Base-by-base conservation (phyloP, 2,797 vertebrate species). In the Hippopotamyrus pictus region DNA sequence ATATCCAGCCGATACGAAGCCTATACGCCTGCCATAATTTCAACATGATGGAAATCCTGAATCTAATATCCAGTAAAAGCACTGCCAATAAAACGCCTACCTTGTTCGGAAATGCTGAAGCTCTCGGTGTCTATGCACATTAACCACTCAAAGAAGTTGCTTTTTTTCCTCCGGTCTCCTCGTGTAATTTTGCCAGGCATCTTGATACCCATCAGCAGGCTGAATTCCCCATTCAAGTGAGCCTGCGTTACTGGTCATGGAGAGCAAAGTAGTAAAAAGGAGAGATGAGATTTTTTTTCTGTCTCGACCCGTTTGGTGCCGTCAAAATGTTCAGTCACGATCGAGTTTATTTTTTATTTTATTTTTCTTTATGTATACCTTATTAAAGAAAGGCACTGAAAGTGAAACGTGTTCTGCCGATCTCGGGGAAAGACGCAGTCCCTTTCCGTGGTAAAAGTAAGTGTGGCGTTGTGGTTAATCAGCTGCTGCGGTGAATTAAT, bases 401-500 rank as follows among this genome's bases (percentile, higher is more conserved):
- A 65, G 11, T 50, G 83, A 59, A 33, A 54, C 46, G 87, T 89
- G 89, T 88, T 83, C 57, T n/a, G 48, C 37, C 69, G 59, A 37
- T 87, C 54, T 37, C 41, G 41, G 14, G 51, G 41, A 65, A 87
- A 89, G 62, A 89, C 89, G 89, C 73, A 89, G 54, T 88, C 17
- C 76, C 76, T 53, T 76, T 89, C n/a, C 83, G 25, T 11, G 83
- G 44, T 87, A 25, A 91, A 94, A 94, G 92, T 93, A 62, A 48
- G 89, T 44, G 79, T 73, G 76, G 50, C 89, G 88, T 46, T 82
- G 87, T 79, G 76, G 79, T 82, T 11, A 14, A 53, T 25, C 76
- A 62, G 54, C 84, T 86, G n/a, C 88, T 86, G 50, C 65, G 76
- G 44, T 62, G 37, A 59, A 83, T 44, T 57, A 90, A 87, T 84